Percentiles rank a stretch among this genome's conserved stretches.
These are phyloP conservation scores for Rhingia campestris DNA, from an alignment of 2,888 invertebrate genomes.

Conservation along the genomic window DNA sequence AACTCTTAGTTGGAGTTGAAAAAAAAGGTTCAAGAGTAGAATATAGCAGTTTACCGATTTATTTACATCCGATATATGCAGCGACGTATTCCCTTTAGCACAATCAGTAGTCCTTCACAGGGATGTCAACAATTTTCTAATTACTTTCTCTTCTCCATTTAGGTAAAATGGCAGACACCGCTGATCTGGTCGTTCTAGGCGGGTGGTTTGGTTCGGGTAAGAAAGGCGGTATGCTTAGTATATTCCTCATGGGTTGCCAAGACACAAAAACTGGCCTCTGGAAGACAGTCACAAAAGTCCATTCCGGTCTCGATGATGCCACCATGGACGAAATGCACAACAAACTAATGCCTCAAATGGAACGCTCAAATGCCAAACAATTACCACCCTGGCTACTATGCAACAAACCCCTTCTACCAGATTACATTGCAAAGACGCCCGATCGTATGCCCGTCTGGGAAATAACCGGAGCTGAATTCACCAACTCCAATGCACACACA, in stretches of 20 bases:
- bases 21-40: too few relatives aligned
- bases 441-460: conserved; percentile 96
- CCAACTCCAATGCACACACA: conserved; percentile 92
- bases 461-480: conserved; percentile 92
- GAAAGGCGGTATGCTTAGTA: conserved; percentile 95
- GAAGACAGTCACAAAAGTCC: conserved; percentile 96
- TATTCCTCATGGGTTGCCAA: conserved; percentile 96
- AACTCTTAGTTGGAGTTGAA: too few relatives aligned
- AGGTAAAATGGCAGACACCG: conserved; percentile 97
- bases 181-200: conserved; percentile 96
- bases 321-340: conserved; percentile 90
- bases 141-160: conserved; percentile 84
- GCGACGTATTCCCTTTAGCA: too few relatives aligned
- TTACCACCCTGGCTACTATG: conserved; percentile 92
- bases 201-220: conserved; percentile 97
- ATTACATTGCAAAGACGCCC: conserved; percentile 93
- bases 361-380: conserved; percentile 88
- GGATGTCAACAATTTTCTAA: too few relatives aligned
- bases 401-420: conserved; percentile 92
- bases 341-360: conserved; percentile 85
- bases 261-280: conserved; percentile 87
- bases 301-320: conserved; percentile 94
- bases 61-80: too few relatives aligned
- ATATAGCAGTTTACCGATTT: too few relatives aligned
- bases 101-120: too few relatives aligned